A percentile compares a stretch with the other conserved stretches of the same genome.
phyloP scores from a whole-genome alignment of 2,888 invertebrate species.

The Metallyticus violacea region DNA sequence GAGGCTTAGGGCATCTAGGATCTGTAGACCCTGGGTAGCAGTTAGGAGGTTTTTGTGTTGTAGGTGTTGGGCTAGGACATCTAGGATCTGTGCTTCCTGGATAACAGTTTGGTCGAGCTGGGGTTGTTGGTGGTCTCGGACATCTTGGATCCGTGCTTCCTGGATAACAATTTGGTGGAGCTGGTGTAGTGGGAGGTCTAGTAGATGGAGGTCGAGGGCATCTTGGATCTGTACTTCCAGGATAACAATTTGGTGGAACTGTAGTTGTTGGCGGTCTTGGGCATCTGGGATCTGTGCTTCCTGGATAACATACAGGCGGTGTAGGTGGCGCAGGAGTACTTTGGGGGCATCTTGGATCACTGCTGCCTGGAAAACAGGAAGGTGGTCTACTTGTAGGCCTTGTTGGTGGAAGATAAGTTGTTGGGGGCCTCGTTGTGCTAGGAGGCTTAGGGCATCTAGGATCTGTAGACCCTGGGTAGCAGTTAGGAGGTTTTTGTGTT shows the following conservation, averaged over 20 bases:
- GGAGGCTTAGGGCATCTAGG: constrained; percentile 30
- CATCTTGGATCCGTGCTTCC: constrained; percentile 47
- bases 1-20: constrained; percentile 37
- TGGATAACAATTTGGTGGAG: constrained; percentile 42
- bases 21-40: constrained; percentile 42
- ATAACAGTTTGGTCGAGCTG: constrained; percentile 38
- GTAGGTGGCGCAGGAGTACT: constrained; percentile 33
- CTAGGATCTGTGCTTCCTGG: constrained; percentile 40
- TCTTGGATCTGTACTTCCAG: constrained; percentile 38
- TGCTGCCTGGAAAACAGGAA: constrained; percentile 42
- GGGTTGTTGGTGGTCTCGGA: constrained; percentile 40
- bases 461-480: constrained; percentile 44
- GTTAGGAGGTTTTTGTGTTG: constrained; percentile 34
- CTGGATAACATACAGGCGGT: constrained; percentile 42
- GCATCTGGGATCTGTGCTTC: constrained; percentile 37
- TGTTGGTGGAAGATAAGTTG: constrained; percentile 23
- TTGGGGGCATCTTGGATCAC: constrained; percentile 40
- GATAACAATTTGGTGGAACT: constrained; percentile 41
- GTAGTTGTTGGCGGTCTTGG: constrained; percentile 23
- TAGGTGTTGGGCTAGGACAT: constrained; percentile 40
- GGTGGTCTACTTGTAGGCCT: constrained; percentile 37
- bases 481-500: constrained; percentile 36
- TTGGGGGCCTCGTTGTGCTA: not conserved
- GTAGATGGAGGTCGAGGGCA: constrained; percentile 36
- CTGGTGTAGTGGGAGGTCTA: constrained; percentile 33